Conservation (phyloP, 2,113 vertebrate species). For the Oplegnathus fasciatus region DNA sequence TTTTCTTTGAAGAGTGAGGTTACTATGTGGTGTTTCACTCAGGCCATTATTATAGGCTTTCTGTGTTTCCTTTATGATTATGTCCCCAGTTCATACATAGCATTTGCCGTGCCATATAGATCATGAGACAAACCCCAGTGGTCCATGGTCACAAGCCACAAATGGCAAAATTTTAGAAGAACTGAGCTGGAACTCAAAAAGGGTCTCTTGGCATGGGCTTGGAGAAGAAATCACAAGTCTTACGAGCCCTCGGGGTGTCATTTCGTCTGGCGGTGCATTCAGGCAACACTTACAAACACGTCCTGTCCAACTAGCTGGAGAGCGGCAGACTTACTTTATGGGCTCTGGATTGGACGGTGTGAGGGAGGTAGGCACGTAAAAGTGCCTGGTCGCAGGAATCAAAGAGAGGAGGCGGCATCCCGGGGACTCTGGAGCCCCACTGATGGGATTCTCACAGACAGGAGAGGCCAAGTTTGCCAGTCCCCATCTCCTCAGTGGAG, state of each 20-base stretch:
- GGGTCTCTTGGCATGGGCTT: constrained; percentile 57
- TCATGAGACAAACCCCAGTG: constrained; percentile 55
- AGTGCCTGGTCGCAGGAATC: constrained; percentile 66
- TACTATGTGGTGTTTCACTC: constrained; percentile 44
- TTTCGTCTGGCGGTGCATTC: constrained; percentile 75
- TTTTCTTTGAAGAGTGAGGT: constrained; percentile 37
- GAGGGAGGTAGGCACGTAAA: constrained; percentile 68
- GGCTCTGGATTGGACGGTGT: constrained; percentile 58
- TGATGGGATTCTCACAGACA: constrained; percentile 72
- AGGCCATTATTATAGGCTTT: constrained; percentile 35
- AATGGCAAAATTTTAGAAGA: constrained; percentile 66
- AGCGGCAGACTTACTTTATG: constrained; percentile 75
- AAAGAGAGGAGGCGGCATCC: constrained; percentile 68
- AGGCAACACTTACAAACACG: constrained; percentile 80
- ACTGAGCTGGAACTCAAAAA: constrained; percentile 65
- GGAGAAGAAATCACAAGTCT: constrained; percentile 74
- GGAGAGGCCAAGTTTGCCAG: constrained; percentile 82
- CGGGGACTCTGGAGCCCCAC: constrained; percentile 43
- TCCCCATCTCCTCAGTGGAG: constrained; percentile 70
- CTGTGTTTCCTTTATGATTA: constrained; percentile 40
- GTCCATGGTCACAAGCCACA: constrained; percentile 67
- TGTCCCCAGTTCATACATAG: constrained; percentile 46
- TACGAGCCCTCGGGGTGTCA: constrained; percentile 78
- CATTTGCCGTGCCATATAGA: constrained; percentile 37
- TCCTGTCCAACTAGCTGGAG: constrained; percentile 76